Conservation (phyloP, 2,113 vertebrate species). For the Sebastes fasciatus region DNA sequence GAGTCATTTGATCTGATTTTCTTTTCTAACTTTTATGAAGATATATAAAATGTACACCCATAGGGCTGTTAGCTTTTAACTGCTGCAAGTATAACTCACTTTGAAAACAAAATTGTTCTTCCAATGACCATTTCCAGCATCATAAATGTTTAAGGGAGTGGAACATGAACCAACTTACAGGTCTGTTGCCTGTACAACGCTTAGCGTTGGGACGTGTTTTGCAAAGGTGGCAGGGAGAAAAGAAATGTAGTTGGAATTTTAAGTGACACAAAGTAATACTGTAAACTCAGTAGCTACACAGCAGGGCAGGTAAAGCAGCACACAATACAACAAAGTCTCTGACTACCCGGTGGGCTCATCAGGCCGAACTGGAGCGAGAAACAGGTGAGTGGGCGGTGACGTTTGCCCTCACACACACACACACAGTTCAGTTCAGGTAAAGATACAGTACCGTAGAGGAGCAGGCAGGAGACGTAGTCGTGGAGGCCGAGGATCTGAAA, state of each 20-base stretch:
- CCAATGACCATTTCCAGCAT: constrained; percentile 63
- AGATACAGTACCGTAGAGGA: too few species aligned
- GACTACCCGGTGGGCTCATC: too few species aligned
- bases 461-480: too few species aligned
- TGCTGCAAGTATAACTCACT: constrained; percentile 57
- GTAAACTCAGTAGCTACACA: too few species aligned
- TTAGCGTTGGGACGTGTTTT: constrained; percentile 51
- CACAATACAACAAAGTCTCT: too few species aligned
- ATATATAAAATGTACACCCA: constrained; percentile 26
- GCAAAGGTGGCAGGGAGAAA: constrained; percentile 45
- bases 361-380: too few species aligned
- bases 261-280: constrained; percentile 25
- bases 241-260: constrained; percentile 57
- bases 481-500: too few species aligned
- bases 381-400: too few species aligned
- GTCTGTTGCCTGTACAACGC: constrained; percentile 33
- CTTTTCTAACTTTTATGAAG: background rate
- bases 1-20: background rate
- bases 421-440: too few species aligned
- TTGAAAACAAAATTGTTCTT: constrained; percentile 67
- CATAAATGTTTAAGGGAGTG: constrained; percentile 71
- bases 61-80: constrained; percentile 48
- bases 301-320: too few species aligned
- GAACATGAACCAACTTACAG: constrained; percentile 74
- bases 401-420: too few species aligned